A percentile compares a stretch with the other conserved stretches of the same genome.
These are phyloP conservation scores for Spodoptera frugiperda DNA, from an alignment of 1,140 invertebrate species.

Conservation along the genomic window DNA sequence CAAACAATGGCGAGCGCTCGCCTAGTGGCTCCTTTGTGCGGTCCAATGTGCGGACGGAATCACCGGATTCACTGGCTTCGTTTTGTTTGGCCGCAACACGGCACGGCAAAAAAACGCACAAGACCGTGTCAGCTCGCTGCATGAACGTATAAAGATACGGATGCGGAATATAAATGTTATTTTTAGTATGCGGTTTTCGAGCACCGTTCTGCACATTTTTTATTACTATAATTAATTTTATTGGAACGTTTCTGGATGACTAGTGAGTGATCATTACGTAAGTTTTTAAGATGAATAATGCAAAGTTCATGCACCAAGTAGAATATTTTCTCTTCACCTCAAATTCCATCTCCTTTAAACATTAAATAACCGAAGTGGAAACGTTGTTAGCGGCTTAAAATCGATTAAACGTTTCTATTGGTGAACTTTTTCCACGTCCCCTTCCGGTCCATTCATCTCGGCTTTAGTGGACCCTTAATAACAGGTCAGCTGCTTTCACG, in stretches of 20 bases:
- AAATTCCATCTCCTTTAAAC: background rate
- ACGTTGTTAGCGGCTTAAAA: slow-evolving; percentile 17
- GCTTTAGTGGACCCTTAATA: slow-evolving; percentile 43
- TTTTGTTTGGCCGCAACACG: slow-evolving; percentile 38
- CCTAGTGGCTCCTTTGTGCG: slow-evolving; percentile 37
- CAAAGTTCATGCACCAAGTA: background rate
- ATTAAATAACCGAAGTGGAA: background rate
- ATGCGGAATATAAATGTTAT: slow-evolving; percentile 35
- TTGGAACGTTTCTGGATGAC: no score
- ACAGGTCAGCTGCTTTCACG: slow-evolving; percentile 38
- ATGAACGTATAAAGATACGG: slow-evolving; percentile 5
- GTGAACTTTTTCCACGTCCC: slow-evolving; percentile 30
- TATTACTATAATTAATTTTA: no score
- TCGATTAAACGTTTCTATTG: slow-evolving; percentile 30
- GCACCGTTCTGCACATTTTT: slow-evolving; percentile 13
- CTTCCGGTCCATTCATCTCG: slow-evolving; percentile 38
- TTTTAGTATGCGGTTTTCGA: slow-evolving; percentile 4
- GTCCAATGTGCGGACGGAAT: slow-evolving; percentile 25
- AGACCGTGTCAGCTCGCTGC: slow-evolving; percentile 12
- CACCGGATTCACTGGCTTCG: slow-evolving; percentile 35
- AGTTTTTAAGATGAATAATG: no score
- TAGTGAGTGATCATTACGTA: no score
- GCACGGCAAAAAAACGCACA: slow-evolving; percentile 25
- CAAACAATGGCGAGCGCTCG: slow-evolving; percentile 34
- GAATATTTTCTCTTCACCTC: no score